Evolutionary conservation across 2,888 invertebrate genomes (phyloP), one percentile per base, ranked within the genome.

Genomic region (Aricia artaxerxes): DNA sequence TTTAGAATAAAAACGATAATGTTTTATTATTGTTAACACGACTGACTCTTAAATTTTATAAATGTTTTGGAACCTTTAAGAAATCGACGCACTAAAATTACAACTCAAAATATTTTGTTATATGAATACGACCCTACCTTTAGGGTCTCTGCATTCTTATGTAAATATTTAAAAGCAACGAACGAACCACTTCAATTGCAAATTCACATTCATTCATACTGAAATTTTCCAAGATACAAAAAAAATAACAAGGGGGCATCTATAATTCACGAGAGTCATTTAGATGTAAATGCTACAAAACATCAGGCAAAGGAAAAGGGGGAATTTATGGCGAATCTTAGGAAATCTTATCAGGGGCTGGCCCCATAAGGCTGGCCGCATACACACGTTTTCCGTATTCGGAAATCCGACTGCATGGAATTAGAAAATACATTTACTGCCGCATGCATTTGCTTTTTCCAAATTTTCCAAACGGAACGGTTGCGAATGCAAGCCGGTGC

Each of bases 71-170:
- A 4, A 53, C 53, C 13, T 69, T 5, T 13, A 35, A 69, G 35
- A 35, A 69, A 69, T 35, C 69, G 5, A 69, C 69, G 5, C 35
- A 35, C 13, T 64, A 2, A 31, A 31, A 64, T 9, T 5, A 38
- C 24, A 31, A 35, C 24, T 35, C 13, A 69, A 69, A 69, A 9
- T 1, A 35, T 24, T 69, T 69, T 69, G 35, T 35, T 38, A 69
- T 69, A 35, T 69, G 64, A 69, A 69, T 38, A 5, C 35, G 69
- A 69, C 64, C 64, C 64, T 64, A 69, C 69, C 35, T 69, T 69
- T 69, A 38, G 69, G 69, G 69, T 69, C 35, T 35, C 35, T 64
- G 38, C 69, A 13, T 13, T 69, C 13, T 35, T 69, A 69, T 69
- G 69, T 69, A 69, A 69, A 69, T 69, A 69, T 69, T 69, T 16